A percentile compares a stretch with the other conserved stretches of the same genome.
These are phyloP conservation scores for Ginglymostoma cirratum DNA, from an alignment of 2,113 vertebrate genomes.

Conservation along the genomic window DNA sequence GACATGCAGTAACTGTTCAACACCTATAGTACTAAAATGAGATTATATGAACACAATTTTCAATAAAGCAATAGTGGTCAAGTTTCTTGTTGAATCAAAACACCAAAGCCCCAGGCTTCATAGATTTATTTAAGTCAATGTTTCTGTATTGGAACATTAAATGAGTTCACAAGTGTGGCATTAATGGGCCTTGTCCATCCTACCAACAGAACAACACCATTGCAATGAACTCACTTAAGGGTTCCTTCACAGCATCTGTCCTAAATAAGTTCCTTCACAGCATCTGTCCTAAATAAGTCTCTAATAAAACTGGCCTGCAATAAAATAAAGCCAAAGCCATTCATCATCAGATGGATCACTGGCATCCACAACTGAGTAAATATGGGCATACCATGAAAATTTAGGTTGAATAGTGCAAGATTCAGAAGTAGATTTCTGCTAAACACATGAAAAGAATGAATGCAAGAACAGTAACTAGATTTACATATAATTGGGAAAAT, in stretches of 20 bases:
- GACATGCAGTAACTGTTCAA: neutral
- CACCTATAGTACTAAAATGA: neutral
- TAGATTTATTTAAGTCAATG: constrained; percentile 17
- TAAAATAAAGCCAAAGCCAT: neutral
- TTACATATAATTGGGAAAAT: neutral
- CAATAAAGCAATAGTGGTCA: neutral
- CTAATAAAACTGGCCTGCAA: neutral
- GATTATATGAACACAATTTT: constrained; percentile 25
- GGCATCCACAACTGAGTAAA: neutral
- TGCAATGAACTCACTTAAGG: neutral
- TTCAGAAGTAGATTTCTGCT: neutral
- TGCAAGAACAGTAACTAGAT: neutral
- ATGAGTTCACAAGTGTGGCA: neutral
- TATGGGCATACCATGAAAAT: neutral
- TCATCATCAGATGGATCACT: neutral
- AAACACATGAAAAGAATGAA: neutral
- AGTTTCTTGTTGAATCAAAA: neutral
- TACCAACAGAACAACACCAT: neutral
- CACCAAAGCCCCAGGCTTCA: constrained; percentile 9
- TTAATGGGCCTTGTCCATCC: neutral
- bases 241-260: neutral
- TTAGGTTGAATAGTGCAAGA: neutral
- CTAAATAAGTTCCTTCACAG: neutral
- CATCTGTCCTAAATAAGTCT: neutral
- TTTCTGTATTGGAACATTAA: constrained; percentile 12